These are phyloP conservation scores for Galleria mellonella DNA, from an alignment of 1,140 invertebrate species.

Conservation along the genomic window DNA sequence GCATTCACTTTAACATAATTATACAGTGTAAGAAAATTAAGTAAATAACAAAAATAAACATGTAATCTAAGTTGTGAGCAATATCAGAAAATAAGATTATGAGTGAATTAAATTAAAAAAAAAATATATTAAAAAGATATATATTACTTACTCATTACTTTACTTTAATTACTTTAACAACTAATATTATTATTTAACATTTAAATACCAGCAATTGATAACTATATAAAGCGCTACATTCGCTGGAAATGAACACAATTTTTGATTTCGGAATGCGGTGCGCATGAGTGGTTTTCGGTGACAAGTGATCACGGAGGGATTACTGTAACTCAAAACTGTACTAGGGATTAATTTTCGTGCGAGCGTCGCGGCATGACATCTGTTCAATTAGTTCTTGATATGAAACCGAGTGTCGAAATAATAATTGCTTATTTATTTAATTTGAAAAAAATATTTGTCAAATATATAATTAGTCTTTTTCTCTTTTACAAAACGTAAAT, in stretches of 20 bases:
- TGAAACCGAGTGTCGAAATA: slow-evolving; percentile 5
- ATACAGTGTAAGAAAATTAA: no score
- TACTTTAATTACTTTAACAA: no score
- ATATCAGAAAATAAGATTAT: no score
- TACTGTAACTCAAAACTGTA: slow-evolving; percentile 6
- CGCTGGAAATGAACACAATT: background rate
- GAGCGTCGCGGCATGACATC: slow-evolving; percentile 32
- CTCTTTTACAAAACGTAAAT: no score
- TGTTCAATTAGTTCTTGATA: slow-evolving; percentile 33
- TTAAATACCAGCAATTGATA: background rate
- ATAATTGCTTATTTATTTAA: background rate
- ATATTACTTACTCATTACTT: no score
- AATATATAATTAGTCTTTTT: background rate
- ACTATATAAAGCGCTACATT: slow-evolving; percentile 17
- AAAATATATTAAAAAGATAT: no score
- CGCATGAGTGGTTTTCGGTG: slow-evolving; percentile 46
- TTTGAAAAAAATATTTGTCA: background rate
- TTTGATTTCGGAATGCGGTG: slow-evolving; percentile 2
- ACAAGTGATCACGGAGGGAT: slow-evolving; percentile 57
- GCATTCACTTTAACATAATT: no score
- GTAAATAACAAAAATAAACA: no score
- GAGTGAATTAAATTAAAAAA: no score
- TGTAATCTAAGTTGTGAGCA: no score
- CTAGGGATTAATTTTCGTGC: slow-evolving; percentile 49
- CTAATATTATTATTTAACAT: background rate